These are phyloP conservation scores for Phasia obesa DNA, from an alignment of 2,888 invertebrate species.

Conservation along the genomic window DNA sequence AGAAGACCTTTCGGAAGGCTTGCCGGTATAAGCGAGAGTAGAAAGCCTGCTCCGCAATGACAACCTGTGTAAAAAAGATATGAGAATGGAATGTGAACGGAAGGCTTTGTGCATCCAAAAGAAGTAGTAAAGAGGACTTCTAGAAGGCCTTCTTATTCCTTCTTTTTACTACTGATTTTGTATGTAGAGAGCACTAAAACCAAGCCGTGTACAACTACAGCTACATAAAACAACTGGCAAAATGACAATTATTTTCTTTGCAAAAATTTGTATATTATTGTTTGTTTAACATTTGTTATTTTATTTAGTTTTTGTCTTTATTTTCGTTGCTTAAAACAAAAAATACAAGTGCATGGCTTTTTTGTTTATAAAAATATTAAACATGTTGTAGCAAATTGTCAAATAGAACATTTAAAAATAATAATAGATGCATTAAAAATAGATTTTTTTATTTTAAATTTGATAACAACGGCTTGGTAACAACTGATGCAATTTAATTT, in stretches of 20 bases:
- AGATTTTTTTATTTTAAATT: background rate
- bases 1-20: too few species aligned
- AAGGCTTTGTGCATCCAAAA: too few species aligned
- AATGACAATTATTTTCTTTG: constrained; percentile 51
- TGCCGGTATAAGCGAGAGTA: too few species aligned
- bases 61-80: too few species aligned
- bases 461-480: constrained; percentile 22
- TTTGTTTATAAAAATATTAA: constrained; percentile 5
- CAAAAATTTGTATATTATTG: constrained; percentile 14
- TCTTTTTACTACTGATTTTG: too few species aligned
- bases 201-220: too few species aligned
- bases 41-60: too few species aligned
- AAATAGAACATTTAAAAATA: constrained; percentile 23
- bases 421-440: background rate
- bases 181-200: background rate
- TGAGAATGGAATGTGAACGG: too few species aligned
- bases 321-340: constrained; percentile 22
- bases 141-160: too few species aligned
- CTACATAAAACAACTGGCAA: constrained; percentile 53
- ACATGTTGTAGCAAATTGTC: constrained; percentile 53
- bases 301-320: background rate
- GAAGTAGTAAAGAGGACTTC: too few species aligned
- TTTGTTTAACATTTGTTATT: background rate
- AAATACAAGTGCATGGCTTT: constrained; percentile 6
- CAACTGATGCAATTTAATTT: constrained; percentile 12